phyloP scores from a whole-genome alignment of 2,888 invertebrate species.

The Crematogaster levior region DNA sequence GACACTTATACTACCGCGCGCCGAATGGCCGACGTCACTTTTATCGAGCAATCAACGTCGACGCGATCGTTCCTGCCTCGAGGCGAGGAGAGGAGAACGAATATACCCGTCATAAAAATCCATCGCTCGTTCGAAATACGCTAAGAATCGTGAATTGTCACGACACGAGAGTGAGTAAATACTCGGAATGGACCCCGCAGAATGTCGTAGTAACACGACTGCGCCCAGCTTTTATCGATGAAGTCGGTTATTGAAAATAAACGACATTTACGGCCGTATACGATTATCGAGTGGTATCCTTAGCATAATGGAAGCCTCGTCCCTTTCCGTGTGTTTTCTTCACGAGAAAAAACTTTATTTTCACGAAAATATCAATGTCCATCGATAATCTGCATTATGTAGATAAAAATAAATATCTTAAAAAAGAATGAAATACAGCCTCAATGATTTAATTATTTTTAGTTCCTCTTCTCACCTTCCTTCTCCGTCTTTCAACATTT shows the following conservation, averaged over 20 bases:
- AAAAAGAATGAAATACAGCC: not conserved
- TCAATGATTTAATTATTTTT: not conserved
- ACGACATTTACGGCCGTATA: slow-evolving; percentile 32
- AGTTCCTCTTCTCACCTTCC: not conserved
- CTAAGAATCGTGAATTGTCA: slow-evolving; percentile 42
- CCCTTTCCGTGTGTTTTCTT: not conserved
- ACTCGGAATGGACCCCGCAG: slow-evolving; percentile 29
- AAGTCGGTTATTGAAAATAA: slow-evolving; percentile 50
- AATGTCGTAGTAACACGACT: slow-evolving; percentile 26
- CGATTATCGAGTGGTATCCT: slow-evolving; percentile 35
- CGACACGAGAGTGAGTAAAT: slow-evolving; percentile 44
- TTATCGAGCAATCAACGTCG: slow-evolving; percentile 52
- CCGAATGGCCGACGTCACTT: slow-evolving; percentile 45
- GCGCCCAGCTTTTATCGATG: slow-evolving; percentile 30
- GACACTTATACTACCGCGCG: slow-evolving; percentile 45
- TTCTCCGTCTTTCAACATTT: not conserved
- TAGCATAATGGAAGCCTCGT: not conserved
- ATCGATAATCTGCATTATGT: not conserved
- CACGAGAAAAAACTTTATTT: not conserved
- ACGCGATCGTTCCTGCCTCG: slow-evolving; percentile 19
- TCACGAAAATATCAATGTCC: not conserved
- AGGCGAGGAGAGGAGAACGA: slow-evolving; percentile 18
- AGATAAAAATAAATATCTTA: not conserved
- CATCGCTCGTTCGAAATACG: slow-evolving; percentile 32
- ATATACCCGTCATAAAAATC: slow-evolving; percentile 47